phyloP scores from a whole-genome alignment of 2,797 vertebrate genomes.

The Pantherophis alleghaniensis region DNA sequence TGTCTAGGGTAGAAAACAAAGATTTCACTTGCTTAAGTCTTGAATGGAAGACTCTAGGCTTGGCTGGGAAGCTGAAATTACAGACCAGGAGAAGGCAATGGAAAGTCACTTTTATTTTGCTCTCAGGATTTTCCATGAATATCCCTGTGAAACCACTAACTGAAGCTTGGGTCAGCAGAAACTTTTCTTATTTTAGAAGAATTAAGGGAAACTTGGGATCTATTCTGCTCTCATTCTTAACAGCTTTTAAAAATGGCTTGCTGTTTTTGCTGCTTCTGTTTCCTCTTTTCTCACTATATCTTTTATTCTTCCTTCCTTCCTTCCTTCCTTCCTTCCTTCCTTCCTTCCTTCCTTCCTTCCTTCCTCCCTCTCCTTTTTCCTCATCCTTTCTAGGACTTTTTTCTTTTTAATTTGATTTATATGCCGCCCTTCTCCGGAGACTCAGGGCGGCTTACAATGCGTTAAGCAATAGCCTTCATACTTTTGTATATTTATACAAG shows the following conservation, averaged over 20 bases:
- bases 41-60: not conserved
- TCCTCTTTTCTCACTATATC: not conserved
- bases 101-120: not conserved
- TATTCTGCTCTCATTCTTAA: not conserved
- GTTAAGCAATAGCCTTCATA: too few species aligned
- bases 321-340: not conserved
- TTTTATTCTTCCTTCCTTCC: not conserved
- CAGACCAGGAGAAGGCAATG: not conserved
- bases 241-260: not conserved
- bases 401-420: too few species aligned
- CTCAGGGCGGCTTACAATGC: too few species aligned
- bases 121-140: not conserved
- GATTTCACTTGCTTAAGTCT: not conserved
- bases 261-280: not conserved
- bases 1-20: not conserved
- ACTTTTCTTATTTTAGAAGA: not conserved
- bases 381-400: not conserved
- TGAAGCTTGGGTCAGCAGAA: not conserved
- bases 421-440: too few species aligned
- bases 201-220: not conserved
- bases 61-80: not conserved
- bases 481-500: too few species aligned
- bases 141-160: not conserved
- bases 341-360: not conserved
- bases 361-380: not conserved